A percentile compares a stretch with the other conserved stretches of the same genome.
Conservation (phyloP, 2,888 invertebrate genomes). For the Ceriagrion tenellum region DNA sequence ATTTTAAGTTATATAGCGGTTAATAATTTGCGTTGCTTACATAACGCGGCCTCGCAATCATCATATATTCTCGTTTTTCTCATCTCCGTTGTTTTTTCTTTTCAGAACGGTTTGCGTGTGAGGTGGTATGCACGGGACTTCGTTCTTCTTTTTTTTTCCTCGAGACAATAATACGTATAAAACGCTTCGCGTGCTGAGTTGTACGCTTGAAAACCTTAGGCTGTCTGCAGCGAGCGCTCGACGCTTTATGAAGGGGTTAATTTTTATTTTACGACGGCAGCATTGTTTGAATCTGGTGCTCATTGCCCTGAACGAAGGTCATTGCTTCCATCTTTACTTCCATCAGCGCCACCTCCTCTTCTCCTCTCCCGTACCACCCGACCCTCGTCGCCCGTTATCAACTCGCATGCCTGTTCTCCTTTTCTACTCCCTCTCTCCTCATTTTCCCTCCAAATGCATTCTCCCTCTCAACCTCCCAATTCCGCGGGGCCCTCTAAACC, state of each 20-base stretch:
- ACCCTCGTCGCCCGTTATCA: not conserved
- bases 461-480: not conserved
- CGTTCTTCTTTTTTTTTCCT: not conserved
- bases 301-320: not conserved
- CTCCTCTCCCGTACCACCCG: not conserved
- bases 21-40: not conserved
- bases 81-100: not conserved
- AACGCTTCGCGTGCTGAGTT: not conserved
- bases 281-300: constrained; percentile 11
- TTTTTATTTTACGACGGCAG: not conserved
- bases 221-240: not conserved
- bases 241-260: not conserved
- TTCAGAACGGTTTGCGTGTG: constrained; percentile 1
- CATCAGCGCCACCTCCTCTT: not conserved
- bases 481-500: no score
- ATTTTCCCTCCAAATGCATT: not conserved
- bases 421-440: not conserved
- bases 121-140: not conserved
- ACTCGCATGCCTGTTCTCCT: not conserved
- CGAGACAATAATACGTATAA: not conserved
- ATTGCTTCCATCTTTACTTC: constrained; percentile 5
- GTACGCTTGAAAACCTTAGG: not conserved
- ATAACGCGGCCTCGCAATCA: not conserved
- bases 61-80: not conserved
- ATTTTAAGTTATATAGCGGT: not conserved